phyloP scores from a whole-genome alignment of 2,113 vertebrate species.

The Chionomys nivalis region DNA sequence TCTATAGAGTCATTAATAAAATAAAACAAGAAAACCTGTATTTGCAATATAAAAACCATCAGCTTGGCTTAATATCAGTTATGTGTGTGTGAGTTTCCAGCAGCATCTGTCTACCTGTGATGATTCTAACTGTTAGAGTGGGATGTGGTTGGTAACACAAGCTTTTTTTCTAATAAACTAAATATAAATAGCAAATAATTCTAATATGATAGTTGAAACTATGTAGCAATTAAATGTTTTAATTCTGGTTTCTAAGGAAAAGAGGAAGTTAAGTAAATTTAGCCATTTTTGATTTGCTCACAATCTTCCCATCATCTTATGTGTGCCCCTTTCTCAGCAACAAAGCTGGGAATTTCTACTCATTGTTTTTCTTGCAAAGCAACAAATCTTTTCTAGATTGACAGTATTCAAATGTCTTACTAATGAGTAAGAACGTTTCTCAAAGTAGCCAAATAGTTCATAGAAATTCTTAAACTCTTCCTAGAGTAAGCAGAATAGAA shows the following conservation, averaged over 20 bases:
- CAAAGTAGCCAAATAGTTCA: constrained; percentile 51
- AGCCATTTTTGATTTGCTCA: background rate
- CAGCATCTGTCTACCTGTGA: background rate
- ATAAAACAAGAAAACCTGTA: background rate
- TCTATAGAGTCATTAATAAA: background rate
- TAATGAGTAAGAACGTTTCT: constrained; percentile 39
- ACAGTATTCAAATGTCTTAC: background rate
- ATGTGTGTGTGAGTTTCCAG: background rate
- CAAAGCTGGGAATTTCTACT: background rate
- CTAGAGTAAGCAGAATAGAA: background rate
- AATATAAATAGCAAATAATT: background rate
- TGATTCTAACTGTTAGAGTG: background rate
- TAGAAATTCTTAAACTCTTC: constrained; percentile 39
- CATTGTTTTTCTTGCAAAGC: background rate
- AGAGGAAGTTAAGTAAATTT: background rate
- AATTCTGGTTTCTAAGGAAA: constrained; percentile 15
- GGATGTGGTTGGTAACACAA: background rate
- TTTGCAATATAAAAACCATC: background rate
- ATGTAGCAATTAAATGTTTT: background rate
- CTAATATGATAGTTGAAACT: background rate
- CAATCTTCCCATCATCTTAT: background rate
- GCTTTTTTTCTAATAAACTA: background rate
- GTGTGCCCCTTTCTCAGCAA: background rate
- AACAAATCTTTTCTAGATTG: background rate
- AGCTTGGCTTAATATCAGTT: background rate